These are phyloP conservation scores for Cheilosia soror DNA, from an alignment of 2,888 invertebrate genomes.

Conservation along the genomic window DNA sequence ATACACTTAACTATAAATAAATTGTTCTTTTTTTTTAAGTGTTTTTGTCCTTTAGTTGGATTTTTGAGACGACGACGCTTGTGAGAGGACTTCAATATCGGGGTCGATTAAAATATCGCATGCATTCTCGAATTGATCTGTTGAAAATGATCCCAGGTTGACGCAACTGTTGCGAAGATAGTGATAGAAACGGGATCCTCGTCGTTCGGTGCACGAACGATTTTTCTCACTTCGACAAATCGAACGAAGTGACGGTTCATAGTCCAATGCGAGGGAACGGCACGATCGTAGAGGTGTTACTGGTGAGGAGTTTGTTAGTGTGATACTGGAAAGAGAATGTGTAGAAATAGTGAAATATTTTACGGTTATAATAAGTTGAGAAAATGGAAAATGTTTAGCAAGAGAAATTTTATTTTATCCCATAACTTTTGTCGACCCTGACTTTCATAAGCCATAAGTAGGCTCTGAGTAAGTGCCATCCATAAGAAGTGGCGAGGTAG, in stretches of 20 bases:
- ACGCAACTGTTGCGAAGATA: constrained; percentile 87
- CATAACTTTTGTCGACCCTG: neutral
- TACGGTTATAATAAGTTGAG: constrained; percentile 13
- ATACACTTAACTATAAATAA: constrained; percentile 57
- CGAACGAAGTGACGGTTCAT: constrained; percentile 87
- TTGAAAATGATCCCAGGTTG: constrained; percentile 84
- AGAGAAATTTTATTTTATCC: constrained; percentile 13
- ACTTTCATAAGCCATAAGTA: no score
- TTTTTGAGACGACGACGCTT: constrained; percentile 46
- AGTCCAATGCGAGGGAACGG: constrained; percentile 87
- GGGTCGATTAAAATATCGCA: constrained; percentile 82
- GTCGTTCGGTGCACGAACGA: constrained; percentile 85
- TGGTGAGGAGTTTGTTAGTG: constrained; percentile 85
- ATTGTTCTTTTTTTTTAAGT: constrained; percentile 28
- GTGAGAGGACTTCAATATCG: constrained; percentile 45
- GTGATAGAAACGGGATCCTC: constrained; percentile 91
- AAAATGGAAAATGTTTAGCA: neutral
- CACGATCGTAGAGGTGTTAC: constrained; percentile 85
- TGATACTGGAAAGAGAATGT: constrained; percentile 82
- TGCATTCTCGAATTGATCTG: constrained; percentile 84
- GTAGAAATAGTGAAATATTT: constrained; percentile 37
- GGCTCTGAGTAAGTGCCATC: no score
- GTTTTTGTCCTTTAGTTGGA: constrained; percentile 9
- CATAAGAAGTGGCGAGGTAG: no score
- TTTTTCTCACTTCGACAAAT: constrained; percentile 89